Percentiles rank a stretch among this genome's conserved stretches.
These are phyloP conservation scores for Bucco capensis DNA, from an alignment of 2,113 vertebrate genomes.

Conservation along the genomic window DNA sequence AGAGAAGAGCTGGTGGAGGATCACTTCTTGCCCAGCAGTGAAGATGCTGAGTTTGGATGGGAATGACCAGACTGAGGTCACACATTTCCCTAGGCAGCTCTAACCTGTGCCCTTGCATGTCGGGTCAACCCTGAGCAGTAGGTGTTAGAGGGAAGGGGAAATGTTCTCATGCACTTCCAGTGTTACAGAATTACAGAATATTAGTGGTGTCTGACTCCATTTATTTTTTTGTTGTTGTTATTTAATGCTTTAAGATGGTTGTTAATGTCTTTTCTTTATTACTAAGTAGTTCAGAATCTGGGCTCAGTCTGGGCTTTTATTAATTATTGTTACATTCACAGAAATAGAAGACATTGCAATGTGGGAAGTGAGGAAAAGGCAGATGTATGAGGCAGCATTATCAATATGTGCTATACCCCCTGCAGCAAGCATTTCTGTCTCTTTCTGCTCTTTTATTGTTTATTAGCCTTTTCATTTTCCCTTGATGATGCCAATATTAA, in stretches of 20 bases:
- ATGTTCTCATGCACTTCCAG: not conserved
- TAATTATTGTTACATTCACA: conserved; percentile 1
- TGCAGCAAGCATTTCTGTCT: not conserved
- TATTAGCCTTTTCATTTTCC: conserved; percentile 20
- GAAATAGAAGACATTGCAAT: not conserved
- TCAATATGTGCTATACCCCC: not conserved
- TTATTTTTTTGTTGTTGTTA: not conserved
- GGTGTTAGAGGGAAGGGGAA: not conserved
- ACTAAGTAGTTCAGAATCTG: not conserved
- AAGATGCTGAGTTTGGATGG: not conserved
- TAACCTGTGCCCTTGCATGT: accelerated
- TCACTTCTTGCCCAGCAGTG: not conserved
- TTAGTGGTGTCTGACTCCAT: not conserved
- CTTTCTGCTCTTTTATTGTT: not conserved
- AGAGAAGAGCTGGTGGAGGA: not conserved
- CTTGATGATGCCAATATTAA: not conserved
- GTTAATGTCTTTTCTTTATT: not conserved
- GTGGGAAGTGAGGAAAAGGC: not conserved
- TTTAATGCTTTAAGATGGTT: not conserved
- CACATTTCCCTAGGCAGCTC: not conserved
- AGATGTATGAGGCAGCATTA: not conserved
- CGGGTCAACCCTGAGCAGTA: not conserved
- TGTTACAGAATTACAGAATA: not conserved
- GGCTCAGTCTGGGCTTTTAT: not conserved
- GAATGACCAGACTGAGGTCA: not conserved